phyloP scores from a whole-genome alignment of 2,888 invertebrate genomes.

The Tachina fera region DNA sequence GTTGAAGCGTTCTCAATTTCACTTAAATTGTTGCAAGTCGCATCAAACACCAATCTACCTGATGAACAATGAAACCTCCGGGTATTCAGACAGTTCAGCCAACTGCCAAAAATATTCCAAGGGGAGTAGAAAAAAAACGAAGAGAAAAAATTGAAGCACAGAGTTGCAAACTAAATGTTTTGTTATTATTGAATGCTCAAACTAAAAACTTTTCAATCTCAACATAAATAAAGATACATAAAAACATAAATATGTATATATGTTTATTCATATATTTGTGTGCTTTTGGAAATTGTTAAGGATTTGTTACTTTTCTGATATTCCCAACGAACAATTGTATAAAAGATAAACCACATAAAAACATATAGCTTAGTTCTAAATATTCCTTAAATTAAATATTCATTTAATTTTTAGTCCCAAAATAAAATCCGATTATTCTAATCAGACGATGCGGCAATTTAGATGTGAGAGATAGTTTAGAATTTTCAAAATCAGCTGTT shows the following conservation, averaged over 20 bases:
- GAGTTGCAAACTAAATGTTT: slow-evolving; percentile 37
- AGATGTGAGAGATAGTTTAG: too few relatives aligned
- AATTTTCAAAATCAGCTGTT: too few relatives aligned
- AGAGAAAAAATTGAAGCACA: not conserved
- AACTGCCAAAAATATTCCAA: not conserved
- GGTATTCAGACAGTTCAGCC: not conserved
- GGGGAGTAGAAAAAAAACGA: not conserved
- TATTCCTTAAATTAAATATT: too few relatives aligned
- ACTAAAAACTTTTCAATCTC: not conserved
- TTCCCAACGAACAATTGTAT: not conserved
- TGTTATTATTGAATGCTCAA: slow-evolving; percentile 18
- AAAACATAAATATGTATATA: not conserved
- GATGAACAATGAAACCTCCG: not conserved
- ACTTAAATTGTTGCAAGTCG: not conserved
- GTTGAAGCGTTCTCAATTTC: slow-evolving; percentile 31
- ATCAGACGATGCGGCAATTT: too few relatives aligned
- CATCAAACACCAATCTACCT: not conserved
- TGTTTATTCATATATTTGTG: not conserved
- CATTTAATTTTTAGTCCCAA: too few relatives aligned
- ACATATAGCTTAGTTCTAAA: too few relatives aligned
- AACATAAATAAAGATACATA: too few relatives aligned
- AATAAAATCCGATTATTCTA: too few relatives aligned
- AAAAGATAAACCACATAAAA: too few relatives aligned
- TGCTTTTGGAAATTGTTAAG: slow-evolving; percentile 13
- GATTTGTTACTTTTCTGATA: slow-evolving; percentile 23